A percentile compares a stretch with the other conserved stretches of the same genome.
These are phyloP conservation scores for Iphiclides podalirius DNA, from an alignment of 2,888 invertebrate genomes.

Conservation along the genomic window DNA sequence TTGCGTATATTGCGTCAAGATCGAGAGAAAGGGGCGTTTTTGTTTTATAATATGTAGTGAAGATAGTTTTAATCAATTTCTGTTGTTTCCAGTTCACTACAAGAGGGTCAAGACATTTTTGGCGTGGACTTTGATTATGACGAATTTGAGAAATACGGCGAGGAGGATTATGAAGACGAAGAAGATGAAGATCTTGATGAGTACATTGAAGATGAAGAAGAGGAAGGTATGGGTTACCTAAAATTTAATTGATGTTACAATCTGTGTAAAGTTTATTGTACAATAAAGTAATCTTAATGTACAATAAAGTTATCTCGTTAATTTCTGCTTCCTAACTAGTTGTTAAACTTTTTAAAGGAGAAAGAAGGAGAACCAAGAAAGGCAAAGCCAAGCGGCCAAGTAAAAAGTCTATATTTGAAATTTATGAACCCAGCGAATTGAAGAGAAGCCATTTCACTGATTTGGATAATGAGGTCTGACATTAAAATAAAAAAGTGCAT, in stretches of 20 bases:
- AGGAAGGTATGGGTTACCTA: conserved; percentile 81
- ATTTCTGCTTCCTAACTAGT: no score
- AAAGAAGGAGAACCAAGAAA: conserved; percentile 86
- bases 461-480: conserved; percentile 87
- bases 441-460: conserved; percentile 98
- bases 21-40: no score
- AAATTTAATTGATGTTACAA: no score
- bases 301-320: no score
- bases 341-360: no score
- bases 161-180: conserved; percentile 91
- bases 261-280: no score
- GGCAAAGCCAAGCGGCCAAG: conserved; percentile 87
- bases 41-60: no score
- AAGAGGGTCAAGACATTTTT: conserved; percentile 99
- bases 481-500: conserved; percentile 16
- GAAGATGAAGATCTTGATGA: conserved; percentile 89
- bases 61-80: no score
- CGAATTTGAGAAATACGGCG: conserved; percentile 92
- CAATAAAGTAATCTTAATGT: no score
- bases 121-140: conserved; percentile 99
- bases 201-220: conserved; percentile 89
- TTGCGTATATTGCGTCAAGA: no score
- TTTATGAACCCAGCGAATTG: conserved; percentile 98
- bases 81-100: conserved; percentile 83
- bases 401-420: conserved; percentile 93